A percentile compares a stretch with the other conserved stretches of the same genome.
Evolutionary conservation across 2,113 vertebrate species (phyloP).

Genomic region (Calonectris borealis): DNA sequence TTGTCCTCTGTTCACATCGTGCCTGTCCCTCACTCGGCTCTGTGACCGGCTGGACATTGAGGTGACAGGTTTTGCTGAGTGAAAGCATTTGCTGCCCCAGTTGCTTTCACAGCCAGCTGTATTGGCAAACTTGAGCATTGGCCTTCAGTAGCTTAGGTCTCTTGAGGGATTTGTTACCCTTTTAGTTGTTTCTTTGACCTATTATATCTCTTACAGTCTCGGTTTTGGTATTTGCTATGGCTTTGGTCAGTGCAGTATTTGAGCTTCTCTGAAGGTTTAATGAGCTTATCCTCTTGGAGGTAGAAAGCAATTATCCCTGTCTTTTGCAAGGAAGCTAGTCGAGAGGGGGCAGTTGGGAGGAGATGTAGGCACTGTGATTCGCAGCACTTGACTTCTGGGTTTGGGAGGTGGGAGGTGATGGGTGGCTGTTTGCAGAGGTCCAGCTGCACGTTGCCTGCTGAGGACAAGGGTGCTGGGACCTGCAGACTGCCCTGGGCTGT

Average conservation of each 20-base stretch:
- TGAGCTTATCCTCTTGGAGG: background rate
- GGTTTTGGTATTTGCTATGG: constrained; percentile 21
- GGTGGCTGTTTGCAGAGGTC: background rate
- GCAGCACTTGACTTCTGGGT: background rate
- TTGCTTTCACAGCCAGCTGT: background rate
- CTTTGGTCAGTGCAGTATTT: background rate
- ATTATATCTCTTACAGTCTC: background rate
- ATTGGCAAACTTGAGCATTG: background rate
- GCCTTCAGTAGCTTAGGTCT: background rate
- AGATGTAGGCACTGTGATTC: accelerated
- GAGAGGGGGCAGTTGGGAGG: background rate
- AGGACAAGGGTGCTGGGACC: background rate
- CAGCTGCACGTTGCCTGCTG: background rate
- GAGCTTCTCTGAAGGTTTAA: background rate
- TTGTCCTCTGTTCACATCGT: background rate
- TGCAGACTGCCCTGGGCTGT: background rate
- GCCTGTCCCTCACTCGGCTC: background rate
- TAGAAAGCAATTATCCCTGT: background rate
- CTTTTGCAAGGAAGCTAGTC: background rate
- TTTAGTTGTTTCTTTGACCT: constrained; percentile 31
- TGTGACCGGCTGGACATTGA: background rate
- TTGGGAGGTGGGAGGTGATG: background rate
- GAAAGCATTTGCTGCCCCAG: background rate
- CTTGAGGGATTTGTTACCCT: background rate
- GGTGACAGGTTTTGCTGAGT: background rate